phyloP scores from a whole-genome alignment of 92 coral and sea anemone genomes.

The Zoanthus solanderi region DNA sequence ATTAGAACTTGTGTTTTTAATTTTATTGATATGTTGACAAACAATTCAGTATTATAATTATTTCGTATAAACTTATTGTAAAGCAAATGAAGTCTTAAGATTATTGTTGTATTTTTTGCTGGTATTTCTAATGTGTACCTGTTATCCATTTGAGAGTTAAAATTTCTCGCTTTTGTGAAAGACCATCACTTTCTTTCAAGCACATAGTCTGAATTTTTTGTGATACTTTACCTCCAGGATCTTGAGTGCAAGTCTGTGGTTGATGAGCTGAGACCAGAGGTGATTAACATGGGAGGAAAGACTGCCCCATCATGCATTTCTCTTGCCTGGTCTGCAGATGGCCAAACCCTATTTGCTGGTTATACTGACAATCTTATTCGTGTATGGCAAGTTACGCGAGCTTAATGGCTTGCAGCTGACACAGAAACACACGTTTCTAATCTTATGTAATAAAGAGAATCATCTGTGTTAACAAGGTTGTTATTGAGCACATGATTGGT shows the following conservation, averaged over 20 bases:
- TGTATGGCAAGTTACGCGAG: slow-evolving; percentile 97
- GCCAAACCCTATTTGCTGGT: slow-evolving; percentile 98
- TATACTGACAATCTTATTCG: slow-evolving; percentile 96
- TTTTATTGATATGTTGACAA: too few relatives aligned
- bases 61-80: too few relatives aligned
- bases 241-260: slow-evolving; percentile 93
- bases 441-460: slow-evolving; percentile 43
- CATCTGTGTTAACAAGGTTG: not conserved
- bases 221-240: slow-evolving; percentile 65
- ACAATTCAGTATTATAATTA: too few relatives aligned
- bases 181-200: not conserved
- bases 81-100: too few relatives aligned
- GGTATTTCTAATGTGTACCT: too few relatives aligned
- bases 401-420: slow-evolving; percentile 26
- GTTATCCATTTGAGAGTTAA: too few relatives aligned
- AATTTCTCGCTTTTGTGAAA: too few relatives aligned
- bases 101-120: too few relatives aligned
- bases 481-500: not conserved
- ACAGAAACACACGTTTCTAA: slow-evolving; percentile 8
- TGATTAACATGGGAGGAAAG: slow-evolving; percentile 95
- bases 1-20: too few relatives aligned
- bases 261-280: slow-evolving; percentile 93
- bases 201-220: not conserved
- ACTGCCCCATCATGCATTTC: slow-evolving; percentile 90
- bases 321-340: slow-evolving; percentile 99